Percentiles rank a stretch among this genome's conserved stretches.
These are phyloP conservation scores for Cyprinodon variegatus DNA, from an alignment of 2,113 vertebrate species.

Conservation along the genomic window DNA sequence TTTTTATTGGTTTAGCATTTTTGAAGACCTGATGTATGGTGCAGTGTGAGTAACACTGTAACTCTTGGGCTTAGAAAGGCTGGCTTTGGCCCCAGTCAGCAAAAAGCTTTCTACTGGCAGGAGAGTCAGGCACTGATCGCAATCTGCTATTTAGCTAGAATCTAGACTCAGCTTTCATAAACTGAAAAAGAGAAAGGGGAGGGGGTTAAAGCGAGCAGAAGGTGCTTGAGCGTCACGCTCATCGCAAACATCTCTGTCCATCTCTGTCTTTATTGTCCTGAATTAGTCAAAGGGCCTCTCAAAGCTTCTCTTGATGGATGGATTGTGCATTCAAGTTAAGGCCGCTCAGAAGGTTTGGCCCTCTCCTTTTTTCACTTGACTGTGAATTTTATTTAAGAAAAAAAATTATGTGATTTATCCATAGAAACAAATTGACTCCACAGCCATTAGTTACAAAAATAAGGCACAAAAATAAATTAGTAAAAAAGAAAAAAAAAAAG, in stretches of 20 bases:
- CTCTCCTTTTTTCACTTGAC: conserved; percentile 28
- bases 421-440: conserved; percentile 63
- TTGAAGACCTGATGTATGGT: conserved; percentile 66
- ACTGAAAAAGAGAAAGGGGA: conserved; percentile 61
- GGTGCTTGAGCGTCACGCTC: conserved; percentile 68
- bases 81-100: conserved; percentile 82
- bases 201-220: conserved; percentile 63
- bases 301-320: conserved; percentile 66
- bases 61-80: conserved; percentile 72
- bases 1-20: conserved; percentile 77
- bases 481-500: conserved; percentile 17
- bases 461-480: neutral
- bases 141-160: conserved; percentile 75
- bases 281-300: conserved; percentile 70
- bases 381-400: conserved; percentile 65
- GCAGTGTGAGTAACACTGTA: conserved; percentile 73
- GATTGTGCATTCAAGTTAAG: conserved; percentile 57
- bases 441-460: conserved; percentile 48
- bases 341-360: conserved; percentile 33
- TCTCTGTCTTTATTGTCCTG: conserved; percentile 68
- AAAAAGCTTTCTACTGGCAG: conserved; percentile 81
- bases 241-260: conserved; percentile 71
- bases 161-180: conserved; percentile 74
- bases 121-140: conserved; percentile 69
- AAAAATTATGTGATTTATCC: conserved; percentile 70